Evolutionary conservation across 1,140 invertebrate genomes (phyloP).

Genomic region (Zaprionus capensis): DNA sequence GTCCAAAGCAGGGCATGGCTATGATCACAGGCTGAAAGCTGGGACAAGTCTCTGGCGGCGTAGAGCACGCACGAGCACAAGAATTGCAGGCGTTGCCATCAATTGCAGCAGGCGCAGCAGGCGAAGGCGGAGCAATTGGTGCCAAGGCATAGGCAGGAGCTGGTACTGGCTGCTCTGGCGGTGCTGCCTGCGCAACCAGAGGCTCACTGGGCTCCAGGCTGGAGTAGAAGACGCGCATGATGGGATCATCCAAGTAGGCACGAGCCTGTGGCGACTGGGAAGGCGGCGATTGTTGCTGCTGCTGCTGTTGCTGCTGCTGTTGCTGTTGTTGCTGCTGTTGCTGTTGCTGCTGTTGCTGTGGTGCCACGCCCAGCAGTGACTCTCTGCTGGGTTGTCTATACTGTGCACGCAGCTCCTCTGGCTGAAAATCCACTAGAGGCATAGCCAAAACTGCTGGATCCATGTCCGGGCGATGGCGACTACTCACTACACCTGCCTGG

Average conservation of each 20-base stretch:
- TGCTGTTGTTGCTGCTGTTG: neutral
- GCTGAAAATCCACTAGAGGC: slow-evolving; percentile 45
- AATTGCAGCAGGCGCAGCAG: neutral
- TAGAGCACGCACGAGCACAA: slow-evolving; percentile 40
- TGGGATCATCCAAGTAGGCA: slow-evolving; percentile 52
- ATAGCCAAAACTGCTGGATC: slow-evolving; percentile 46
- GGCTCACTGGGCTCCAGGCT: slow-evolving; percentile 44
- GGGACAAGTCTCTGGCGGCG: slow-evolving; percentile 46
- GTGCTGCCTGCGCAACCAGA: slow-evolving; percentile 7
- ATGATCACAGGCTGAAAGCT: slow-evolving; percentile 70
- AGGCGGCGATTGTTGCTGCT: too few species aligned
- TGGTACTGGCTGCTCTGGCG: neutral
- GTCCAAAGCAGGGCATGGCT: slow-evolving; percentile 69
- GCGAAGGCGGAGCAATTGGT: slow-evolving; percentile 5
- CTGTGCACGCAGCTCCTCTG: slow-evolving; percentile 35
- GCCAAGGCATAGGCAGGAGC: slow-evolving; percentile 7
- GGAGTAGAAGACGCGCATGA: slow-evolving; percentile 66
- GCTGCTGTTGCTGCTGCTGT: neutral
- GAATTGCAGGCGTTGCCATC: slow-evolving; percentile 73
- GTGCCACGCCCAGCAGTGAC: slow-evolving; percentile 29
- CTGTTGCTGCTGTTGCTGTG: neutral
- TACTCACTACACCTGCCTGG: neutral
- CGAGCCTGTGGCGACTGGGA: too few species aligned
- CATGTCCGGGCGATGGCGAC: slow-evolving; percentile 26
- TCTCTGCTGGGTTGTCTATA: slow-evolving; percentile 29